Conservation (phyloP, 2,888 invertebrate genomes). For the Himalopsyche japonica region DNA sequence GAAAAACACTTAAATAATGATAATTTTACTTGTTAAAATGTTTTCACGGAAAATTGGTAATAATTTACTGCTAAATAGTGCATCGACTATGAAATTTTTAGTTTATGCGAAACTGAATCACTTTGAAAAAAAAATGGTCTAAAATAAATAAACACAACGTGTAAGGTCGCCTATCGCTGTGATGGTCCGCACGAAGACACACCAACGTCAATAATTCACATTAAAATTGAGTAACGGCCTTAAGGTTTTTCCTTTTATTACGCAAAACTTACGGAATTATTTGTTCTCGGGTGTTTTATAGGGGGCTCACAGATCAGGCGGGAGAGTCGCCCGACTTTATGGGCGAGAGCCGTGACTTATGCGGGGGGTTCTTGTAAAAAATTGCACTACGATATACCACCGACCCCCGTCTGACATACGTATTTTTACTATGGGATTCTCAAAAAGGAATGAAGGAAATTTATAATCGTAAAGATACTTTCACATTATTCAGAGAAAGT, state of each 20-base stretch:
- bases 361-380: conserved; percentile 35
- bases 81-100: background rate
- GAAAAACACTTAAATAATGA: no score
- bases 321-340: conserved; percentile 14
- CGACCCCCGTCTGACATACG: background rate
- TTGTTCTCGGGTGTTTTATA: conserved; percentile 26
- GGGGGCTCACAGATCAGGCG: background rate
- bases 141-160: background rate
- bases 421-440: background rate
- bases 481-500: no score
- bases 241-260: conserved; percentile 33
- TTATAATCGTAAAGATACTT: no score
- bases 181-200: background rate
- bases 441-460: background rate
- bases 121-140: background rate
- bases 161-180: background rate
- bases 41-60: background rate
- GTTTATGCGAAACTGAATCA: background rate
- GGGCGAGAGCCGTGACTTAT: conserved; percentile 31
- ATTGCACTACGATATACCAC: conserved; percentile 34
- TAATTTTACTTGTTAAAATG: no score
- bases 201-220: conserved; percentile 29
- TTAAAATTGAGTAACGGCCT: conserved; percentile 39
- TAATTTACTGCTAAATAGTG: background rate
- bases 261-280: conserved; percentile 29